Conservation (phyloP, 2,113 vertebrate species). For the Macaca nemestrina region DNA sequence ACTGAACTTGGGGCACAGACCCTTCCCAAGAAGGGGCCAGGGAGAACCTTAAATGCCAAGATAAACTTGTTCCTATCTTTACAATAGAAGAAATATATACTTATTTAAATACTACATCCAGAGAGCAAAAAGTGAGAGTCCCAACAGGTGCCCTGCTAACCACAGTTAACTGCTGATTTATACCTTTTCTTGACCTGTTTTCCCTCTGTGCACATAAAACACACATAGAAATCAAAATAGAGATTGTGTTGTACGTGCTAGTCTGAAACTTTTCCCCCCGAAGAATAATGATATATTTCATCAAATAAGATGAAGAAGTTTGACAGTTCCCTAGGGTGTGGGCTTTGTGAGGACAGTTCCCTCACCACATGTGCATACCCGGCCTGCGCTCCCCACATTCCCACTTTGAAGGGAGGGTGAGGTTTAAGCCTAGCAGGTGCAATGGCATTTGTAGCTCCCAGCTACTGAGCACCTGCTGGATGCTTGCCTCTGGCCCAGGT, state of each 20-base stretch:
- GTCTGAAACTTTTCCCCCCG: background rate
- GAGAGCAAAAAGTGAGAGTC: background rate
- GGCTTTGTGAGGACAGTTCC: background rate
- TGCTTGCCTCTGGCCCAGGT: accelerated
- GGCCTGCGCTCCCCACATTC: accelerated
- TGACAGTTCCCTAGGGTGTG: background rate
- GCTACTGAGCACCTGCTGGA: accelerated
- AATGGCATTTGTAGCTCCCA: accelerated
- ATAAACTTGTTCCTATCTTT: background rate
- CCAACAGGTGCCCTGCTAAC: background rate
- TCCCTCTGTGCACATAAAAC: accelerated
- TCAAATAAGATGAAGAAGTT: background rate
- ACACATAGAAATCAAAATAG: background rate
- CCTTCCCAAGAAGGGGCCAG: background rate
- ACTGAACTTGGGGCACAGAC: background rate
- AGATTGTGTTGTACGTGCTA: no score
- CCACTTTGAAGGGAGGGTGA: accelerated
- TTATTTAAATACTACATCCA: background rate
- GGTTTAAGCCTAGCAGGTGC: accelerated
- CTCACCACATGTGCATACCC: accelerated
- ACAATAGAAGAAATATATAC: background rate
- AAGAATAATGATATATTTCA: background rate
- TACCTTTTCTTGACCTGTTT: background rate
- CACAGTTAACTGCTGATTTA: background rate
- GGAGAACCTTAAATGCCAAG: background rate